A percentile compares a stretch with the other conserved stretches of the same genome.
Evolutionary conservation across 2,113 vertebrate genomes (phyloP).

Genomic region (Sula dactylatra): DNA sequence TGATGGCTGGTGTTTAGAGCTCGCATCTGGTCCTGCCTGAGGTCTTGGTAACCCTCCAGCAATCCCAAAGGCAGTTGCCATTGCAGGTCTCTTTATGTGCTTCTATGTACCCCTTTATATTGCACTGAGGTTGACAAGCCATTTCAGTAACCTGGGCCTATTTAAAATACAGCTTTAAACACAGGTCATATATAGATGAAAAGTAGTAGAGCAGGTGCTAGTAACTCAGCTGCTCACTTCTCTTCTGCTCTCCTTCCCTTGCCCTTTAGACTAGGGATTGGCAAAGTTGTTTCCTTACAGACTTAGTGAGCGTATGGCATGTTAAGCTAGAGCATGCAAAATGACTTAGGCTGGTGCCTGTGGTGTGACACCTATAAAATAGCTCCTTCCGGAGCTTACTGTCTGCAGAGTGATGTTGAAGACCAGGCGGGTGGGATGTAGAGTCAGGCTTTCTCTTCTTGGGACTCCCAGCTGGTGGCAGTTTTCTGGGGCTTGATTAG

Average conservation of each 20-base stretch:
- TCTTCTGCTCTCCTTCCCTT: neutral
- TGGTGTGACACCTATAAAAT: neutral
- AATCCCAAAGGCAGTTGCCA: neutral
- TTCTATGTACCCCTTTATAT: neutral
- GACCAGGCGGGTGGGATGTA: neutral
- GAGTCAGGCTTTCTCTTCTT: neutral
- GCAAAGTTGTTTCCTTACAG: neutral
- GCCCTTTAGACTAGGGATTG: neutral
- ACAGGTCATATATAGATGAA: neutral
- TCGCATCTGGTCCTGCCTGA: fast-evolving
- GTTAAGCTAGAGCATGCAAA: neutral
- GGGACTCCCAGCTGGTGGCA: neutral
- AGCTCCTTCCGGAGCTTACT: neutral
- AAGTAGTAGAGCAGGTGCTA: neutral
- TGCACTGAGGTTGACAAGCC: neutral
- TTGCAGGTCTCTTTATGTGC: neutral
- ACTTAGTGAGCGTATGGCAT: fast-evolving
- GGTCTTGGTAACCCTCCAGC: neutral
- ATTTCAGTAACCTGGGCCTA: neutral
- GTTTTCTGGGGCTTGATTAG: neutral
- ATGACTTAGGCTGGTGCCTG: neutral
- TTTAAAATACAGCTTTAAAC: neutral
- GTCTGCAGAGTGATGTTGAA: neutral
- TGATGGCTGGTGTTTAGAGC: neutral
- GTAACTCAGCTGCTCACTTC: neutral